These are phyloP conservation scores for Typhlomys cinereus DNA, from an alignment of 2,113 vertebrate species.

Conservation along the genomic window DNA sequence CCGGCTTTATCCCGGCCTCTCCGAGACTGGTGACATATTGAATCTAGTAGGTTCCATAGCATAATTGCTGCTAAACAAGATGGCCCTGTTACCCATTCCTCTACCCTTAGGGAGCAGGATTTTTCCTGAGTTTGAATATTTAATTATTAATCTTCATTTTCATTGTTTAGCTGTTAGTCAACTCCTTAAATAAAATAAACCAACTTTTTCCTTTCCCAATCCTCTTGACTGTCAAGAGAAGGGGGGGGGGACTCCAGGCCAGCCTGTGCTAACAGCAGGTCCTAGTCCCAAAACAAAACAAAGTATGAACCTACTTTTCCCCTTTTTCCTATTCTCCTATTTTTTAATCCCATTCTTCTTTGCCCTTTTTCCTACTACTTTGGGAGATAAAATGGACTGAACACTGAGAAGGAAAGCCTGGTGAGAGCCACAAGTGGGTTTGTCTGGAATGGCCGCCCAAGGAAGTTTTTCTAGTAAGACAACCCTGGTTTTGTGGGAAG, in stretches of 20 bases:
- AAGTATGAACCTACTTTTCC: background rate
- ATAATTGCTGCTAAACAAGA: background rate
- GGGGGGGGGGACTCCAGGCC: background rate
- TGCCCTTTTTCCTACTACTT: background rate
- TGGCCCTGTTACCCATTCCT: background rate
- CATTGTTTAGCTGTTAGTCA: background rate
- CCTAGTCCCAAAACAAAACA: background rate
- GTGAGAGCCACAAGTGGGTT: background rate
- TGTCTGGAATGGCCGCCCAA: conserved; percentile 10
- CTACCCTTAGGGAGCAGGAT: background rate
- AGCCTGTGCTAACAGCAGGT: background rate
- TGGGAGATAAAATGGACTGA: background rate
- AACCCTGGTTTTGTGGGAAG: background rate
- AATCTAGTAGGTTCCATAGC: background rate
- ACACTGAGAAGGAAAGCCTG: background rate
- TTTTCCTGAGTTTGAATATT: conserved; percentile 26
- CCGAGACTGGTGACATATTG: background rate
- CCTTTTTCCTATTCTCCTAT: background rate
- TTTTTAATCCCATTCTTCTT: background rate
- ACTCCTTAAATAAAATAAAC: background rate
- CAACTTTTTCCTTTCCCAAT: background rate
- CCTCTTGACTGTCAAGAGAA: background rate
- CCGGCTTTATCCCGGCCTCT: background rate
- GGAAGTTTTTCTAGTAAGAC: background rate
- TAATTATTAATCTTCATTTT: background rate